Evolutionary conservation across 1,140 invertebrate genomes (phyloP).

Genomic region (Thaumetopoea pityocampa): DNA sequence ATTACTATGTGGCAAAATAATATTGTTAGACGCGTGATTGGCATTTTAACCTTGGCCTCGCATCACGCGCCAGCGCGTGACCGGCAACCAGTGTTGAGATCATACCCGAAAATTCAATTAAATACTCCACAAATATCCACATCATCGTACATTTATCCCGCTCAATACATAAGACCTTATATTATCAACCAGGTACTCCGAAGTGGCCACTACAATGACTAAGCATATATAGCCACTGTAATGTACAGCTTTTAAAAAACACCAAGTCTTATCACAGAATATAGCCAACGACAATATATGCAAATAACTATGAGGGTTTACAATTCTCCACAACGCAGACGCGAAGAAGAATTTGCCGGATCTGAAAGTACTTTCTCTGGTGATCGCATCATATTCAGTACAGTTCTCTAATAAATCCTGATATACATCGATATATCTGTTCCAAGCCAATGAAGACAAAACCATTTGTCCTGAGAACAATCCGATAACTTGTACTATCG

Average conservation of each 20-base stretch:
- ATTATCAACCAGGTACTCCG: slow-evolving; percentile 52
- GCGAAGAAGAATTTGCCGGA: slow-evolving; percentile 84
- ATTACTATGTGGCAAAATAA: no score
- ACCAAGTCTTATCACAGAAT: slow-evolving; percentile 87
- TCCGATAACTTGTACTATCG: slow-evolving; percentile 79
- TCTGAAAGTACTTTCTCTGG: slow-evolving; percentile 77
- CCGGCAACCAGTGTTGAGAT: no score
- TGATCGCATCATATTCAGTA: slow-evolving; percentile 71
- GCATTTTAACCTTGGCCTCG: no score
- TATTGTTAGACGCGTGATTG: no score
- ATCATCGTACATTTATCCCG: slow-evolving; percentile 21
- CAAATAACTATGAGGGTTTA: slow-evolving; percentile 87
- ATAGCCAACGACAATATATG: slow-evolving; percentile 86
- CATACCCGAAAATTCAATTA: no score
- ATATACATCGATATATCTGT: slow-evolving; percentile 87
- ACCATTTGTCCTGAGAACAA: slow-evolving; percentile 83
- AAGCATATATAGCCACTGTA: slow-evolving; percentile 74
- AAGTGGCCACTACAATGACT: slow-evolving; percentile 41
- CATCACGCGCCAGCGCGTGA: no score
- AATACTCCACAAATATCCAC: no score
- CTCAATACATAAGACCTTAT: slow-evolving; percentile 38
- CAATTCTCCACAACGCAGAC: slow-evolving; percentile 85
- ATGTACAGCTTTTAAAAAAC: slow-evolving; percentile 80
- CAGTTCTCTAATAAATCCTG: slow-evolving; percentile 83
- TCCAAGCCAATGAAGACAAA: slow-evolving; percentile 85